A percentile compares a stretch with the other conserved stretches of the same genome.
Evolutionary conservation across 53 echinoderm and acorn worm species (phyloP).

Genomic region (Apostichopus leukothele): DNA sequence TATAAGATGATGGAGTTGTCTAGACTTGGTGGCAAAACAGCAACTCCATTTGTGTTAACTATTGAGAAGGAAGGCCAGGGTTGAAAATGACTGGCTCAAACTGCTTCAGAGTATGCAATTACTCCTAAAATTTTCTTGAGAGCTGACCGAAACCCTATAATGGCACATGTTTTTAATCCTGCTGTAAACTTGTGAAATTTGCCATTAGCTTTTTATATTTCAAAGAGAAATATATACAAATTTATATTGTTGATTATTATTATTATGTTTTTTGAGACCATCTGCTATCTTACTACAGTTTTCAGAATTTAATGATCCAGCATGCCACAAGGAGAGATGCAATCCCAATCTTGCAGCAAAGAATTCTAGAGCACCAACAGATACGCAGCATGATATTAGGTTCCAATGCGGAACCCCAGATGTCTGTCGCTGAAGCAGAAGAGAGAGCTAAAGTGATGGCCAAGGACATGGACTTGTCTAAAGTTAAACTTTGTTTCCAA

Average conservation of each 20-base stretch:
- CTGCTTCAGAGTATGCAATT: no score
- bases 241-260: not conserved
- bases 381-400: conserved; percentile 60
- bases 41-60: no score
- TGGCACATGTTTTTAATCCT: no score
- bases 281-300: conserved; percentile 48
- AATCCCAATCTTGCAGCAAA: conserved; percentile 69
- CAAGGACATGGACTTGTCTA: conserved; percentile 89
- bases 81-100: no score
- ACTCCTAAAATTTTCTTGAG: no score
- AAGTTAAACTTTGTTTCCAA: conserved; percentile 90
- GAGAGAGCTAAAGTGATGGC: conserved; percentile 80
- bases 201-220: no score
- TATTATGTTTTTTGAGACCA: not conserved
- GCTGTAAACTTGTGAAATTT: no score
- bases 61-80: no score
- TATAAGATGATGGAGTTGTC: no score
- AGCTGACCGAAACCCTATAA: no score
- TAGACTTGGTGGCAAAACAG: no score
- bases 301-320: conserved; percentile 84
- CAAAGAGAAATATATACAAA: no score
- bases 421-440: conserved; percentile 52
- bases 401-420: not conserved
- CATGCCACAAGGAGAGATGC: conserved; percentile 90
- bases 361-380: conserved; percentile 77